Conservation (phyloP, 2,888 invertebrate genomes). For the Tholera decimalis region DNA sequence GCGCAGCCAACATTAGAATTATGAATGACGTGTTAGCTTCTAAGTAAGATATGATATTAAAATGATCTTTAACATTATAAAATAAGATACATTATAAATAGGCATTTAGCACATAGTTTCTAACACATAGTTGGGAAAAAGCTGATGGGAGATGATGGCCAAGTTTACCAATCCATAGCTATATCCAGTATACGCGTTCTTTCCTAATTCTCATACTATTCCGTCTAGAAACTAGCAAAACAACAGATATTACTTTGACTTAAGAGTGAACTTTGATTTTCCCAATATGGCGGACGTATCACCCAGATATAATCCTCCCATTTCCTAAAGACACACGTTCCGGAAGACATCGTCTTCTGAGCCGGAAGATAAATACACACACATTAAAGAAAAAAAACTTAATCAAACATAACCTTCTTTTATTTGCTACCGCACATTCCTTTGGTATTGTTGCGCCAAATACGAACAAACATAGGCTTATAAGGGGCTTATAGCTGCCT, state of each 20-base stretch:
- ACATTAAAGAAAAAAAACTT: constrained; percentile 14
- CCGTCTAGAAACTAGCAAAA: constrained; percentile 19
- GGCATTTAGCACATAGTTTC: too few species aligned
- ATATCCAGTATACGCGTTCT: too few species aligned
- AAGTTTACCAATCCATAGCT: too few species aligned
- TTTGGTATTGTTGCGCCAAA: constrained; percentile 20
- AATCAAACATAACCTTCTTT: constrained; percentile 26
- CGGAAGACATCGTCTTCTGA: constrained; percentile 13
- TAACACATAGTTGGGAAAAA: too few species aligned
- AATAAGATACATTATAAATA: too few species aligned
- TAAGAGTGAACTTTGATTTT: constrained; percentile 10
- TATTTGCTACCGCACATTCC: constrained; percentile 23
- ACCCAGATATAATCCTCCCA: constrained; percentile 22
- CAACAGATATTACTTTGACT: neutral
- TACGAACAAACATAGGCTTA: constrained; percentile 22
- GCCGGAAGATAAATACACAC: constrained; percentile 12
- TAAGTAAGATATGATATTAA: too few species aligned
- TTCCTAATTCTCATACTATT: too few species aligned
- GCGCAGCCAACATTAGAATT: too few species aligned
- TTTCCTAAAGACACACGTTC: constrained; percentile 22
- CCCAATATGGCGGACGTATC: neutral
- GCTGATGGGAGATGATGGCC: too few species aligned
- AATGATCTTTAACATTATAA: too few species aligned
- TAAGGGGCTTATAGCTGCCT: neutral
- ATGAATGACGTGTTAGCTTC: too few species aligned